Evolutionary conservation across 2,888 invertebrate genomes (phyloP), one percentile per base, ranked within the genome.

Genomic region (Torymus texanus): DNA sequence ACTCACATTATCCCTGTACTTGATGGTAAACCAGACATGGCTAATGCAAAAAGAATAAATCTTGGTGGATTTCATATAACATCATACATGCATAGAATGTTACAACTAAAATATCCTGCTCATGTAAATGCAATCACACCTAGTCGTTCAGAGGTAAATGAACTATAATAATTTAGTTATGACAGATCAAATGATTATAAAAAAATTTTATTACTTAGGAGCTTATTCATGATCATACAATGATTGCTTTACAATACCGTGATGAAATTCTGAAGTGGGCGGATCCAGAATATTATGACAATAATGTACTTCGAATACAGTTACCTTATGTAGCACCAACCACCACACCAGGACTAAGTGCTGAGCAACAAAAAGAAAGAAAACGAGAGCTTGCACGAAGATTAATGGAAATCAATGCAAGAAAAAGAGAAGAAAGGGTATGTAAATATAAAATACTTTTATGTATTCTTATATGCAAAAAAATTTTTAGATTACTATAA

Each of bases 101-200:
- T 98, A 58, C 98, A 98, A 90, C 92, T 98, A 58, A 98, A 98
- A 89, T 98, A 98, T 90, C 97, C 98, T 0, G 96, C 95, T 0
- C 98, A 98, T 91, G 93, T 96, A 0, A 95, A 95, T 88, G 95
- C 96, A 0, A 95, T 98, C 81, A 97, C 97, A 0, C 93, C 96
- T 83, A 96, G 95, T 78, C 92, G 97, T 81, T 95, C 95, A 58
- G 98, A 98, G 91, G 93, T 93, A 85, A 58, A 50, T 53, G 65
- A 68, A 65, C 5, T 65, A 50, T 21, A 29, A 55, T 41, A 21
- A 14, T 61, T 58, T 12, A 61, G n/a, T 51, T 58, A 4, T 21
- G 41, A 16, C 16, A 75, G 58, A 61, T 29, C 58, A 13, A 18
- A 62, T 18, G 58, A 53, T 16, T 41, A 74, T 56, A 29, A 24